phyloP scores from a whole-genome alignment of 2,797 vertebrate genomes.

The Tenualosa ilisha region DNA sequence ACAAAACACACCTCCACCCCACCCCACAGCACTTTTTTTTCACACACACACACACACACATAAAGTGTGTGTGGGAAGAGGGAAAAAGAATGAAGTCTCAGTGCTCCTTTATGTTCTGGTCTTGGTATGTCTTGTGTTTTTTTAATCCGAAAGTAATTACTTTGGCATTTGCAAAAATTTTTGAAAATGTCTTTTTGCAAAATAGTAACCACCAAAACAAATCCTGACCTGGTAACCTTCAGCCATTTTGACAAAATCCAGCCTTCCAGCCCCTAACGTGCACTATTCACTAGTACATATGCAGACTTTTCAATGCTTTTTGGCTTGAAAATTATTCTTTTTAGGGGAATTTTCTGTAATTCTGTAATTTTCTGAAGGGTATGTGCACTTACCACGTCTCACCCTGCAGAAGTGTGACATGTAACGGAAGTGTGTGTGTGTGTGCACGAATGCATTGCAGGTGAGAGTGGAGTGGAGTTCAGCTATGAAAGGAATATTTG shows the following conservation, averaged over 20 bases:
- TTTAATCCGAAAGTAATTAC: not conserved
- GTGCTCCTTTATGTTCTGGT: slow-evolving; percentile 25
- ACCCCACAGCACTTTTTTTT: not conserved
- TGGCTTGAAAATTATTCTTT: not conserved
- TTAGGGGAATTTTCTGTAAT: not conserved
- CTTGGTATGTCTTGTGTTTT: not conserved
- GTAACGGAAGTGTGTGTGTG: not conserved
- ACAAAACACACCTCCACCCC: slow-evolving; percentile 19
- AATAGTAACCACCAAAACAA: slow-evolving; percentile 1
- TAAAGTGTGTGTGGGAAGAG: not conserved
- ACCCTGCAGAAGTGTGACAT: not conserved
- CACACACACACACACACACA: slow-evolving; percentile 28
- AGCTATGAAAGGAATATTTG: not conserved
- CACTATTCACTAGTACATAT: not conserved
- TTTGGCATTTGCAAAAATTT: slow-evolving; percentile 39
- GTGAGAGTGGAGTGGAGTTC: not conserved
- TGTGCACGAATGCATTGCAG: not conserved
- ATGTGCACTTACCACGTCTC: not conserved
- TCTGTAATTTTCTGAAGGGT: not conserved
- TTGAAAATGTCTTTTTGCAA: not conserved
- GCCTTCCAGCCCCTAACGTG: not conserved
- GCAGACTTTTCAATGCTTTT: not conserved
- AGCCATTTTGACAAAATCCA: slow-evolving; percentile 1
- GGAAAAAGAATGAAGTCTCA: slow-evolving; percentile 26
- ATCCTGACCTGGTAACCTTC: not conserved